Percentiles rank a stretch among this genome's conserved stretches.
phyloP scores from a whole-genome alignment of 2,797 vertebrate genomes.

The Eutrigla gurnardus region DNA sequence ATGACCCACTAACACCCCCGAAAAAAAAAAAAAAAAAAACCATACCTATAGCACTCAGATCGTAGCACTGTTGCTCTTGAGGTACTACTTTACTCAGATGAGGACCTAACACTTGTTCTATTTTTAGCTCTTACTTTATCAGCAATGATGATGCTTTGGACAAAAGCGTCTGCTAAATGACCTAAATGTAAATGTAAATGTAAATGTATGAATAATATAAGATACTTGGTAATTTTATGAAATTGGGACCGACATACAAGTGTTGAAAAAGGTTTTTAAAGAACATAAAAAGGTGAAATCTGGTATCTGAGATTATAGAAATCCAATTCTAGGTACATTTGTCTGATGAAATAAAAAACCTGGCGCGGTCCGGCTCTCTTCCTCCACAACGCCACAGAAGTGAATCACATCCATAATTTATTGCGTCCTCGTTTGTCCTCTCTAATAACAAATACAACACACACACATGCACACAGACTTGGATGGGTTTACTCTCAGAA shows the following conservation, averaged over 20 bases:
- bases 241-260: too few relatives aligned
- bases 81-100: too few relatives aligned
- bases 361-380: not conserved
- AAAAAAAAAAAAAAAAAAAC: too few relatives aligned
- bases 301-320: not conserved
- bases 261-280: not conserved
- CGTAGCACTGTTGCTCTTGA: too few relatives aligned
- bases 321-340: not conserved
- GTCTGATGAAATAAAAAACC: not conserved
- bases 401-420: not conserved
- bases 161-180: too few relatives aligned
- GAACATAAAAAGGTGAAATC: not conserved
- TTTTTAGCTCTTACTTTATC: too few relatives aligned
- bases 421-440: not conserved
- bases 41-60: too few relatives aligned
- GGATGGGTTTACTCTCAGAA: not conserved
- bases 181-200: too few relatives aligned
- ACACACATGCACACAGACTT: not conserved
- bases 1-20: too few relatives aligned
- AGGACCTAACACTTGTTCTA: too few relatives aligned
- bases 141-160: too few relatives aligned
- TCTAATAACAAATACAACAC: conserved; percentile 2
- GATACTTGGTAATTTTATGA: not conserved
- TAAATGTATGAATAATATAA: not conserved
- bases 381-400: not conserved